These are phyloP conservation scores for Trachymyrmex septentrionalis DNA, from an alignment of 1,140 invertebrate species.

Conservation along the genomic window DNA sequence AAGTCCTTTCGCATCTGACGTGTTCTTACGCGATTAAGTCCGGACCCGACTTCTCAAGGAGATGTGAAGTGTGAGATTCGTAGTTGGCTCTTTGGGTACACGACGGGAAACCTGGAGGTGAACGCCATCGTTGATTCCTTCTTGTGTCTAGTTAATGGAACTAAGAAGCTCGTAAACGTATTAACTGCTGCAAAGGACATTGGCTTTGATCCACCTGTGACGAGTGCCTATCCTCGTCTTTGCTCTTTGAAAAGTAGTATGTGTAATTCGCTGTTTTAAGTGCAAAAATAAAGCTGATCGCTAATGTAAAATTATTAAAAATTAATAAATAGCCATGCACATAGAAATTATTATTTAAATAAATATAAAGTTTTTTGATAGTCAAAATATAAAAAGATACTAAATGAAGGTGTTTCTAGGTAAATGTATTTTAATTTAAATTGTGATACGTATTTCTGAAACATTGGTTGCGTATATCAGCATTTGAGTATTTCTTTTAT, in stretches of 20 bases:
- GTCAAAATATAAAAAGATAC: background rate
- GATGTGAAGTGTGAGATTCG: slow-evolving; percentile 35
- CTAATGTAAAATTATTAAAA: background rate
- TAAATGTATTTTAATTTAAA: background rate
- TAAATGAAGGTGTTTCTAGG: background rate
- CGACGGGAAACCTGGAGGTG: background rate
- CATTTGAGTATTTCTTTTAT: slow-evolving; percentile 2
- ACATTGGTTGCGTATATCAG: background rate
- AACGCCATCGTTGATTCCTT: slow-evolving; percentile 18
- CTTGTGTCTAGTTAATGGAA: slow-evolving; percentile 68
- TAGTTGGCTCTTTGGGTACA: slow-evolving; percentile 46
- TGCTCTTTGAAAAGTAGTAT: slow-evolving; percentile 20
- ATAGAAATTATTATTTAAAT: background rate
- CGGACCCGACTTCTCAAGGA: slow-evolving; percentile 21
- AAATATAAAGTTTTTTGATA: background rate
- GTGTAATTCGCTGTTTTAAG: background rate
- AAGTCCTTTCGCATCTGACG: slow-evolving; percentile 1
- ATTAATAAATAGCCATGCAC: background rate
- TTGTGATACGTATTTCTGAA: background rate
- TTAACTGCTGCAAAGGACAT: slow-evolving; percentile 67
- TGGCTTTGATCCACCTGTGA: slow-evolving; percentile 68
- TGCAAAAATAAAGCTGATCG: background rate
- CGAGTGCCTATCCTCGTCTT: slow-evolving; percentile 49
- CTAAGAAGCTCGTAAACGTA: slow-evolving; percentile 70
- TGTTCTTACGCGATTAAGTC: slow-evolving; percentile 50